Base-by-base conservation (phyloP, 2,113 vertebrate species). In the Saccopteryx bilineata region DNA sequence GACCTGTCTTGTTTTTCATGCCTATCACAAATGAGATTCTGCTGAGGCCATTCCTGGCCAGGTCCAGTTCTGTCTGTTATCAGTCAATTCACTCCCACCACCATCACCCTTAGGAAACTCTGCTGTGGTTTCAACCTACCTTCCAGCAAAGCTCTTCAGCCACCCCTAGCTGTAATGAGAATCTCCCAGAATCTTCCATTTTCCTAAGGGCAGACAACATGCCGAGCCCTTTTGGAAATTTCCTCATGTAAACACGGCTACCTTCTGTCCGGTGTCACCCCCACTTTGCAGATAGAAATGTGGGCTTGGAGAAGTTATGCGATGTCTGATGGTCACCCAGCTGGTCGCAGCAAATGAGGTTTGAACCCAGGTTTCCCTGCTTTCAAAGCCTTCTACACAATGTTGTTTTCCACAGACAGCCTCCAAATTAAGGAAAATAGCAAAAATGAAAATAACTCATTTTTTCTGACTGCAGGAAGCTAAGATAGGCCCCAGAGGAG, bases 81-180 rank as follows among this genome's bases (percentile, higher is more conserved):
- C 76, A 1, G 1, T 50, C 58, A 12, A 1, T 46, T 74, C 10
- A 0, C 8, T n/a, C 0, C 2, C 18, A 6, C 15, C 26, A 4
- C 1, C n/a, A 0, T 50, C 46, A 26, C 11, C 11, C 58, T 65
- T 7, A 39, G 74, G 31, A 65, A 78, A 61, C 13, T 2, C n/a
- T 0, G 19, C 56, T 14, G 0, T 0, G 58, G 15, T 60, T 60
- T 31, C 66, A 74, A 2, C 31, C 46, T 50, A 3, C 1, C 11
- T 39, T 9, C 76, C 54, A 61, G 82, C 19, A 18, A 61, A 63
- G 33, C 14, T 56, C 69, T 66, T 5, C 21, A 58, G n/a, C 31
- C 1, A 3, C 28, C 19, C 56, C 65, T 7, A 1, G 15, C 26
- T 28, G 11, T 52, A 23, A n/a, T 19, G 21, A 52, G 58, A 17